Evolutionary conservation across 2,888 invertebrate species (phyloP), one percentile per base, ranked within the genome.

Genomic region (Yponomeuta evonymella): DNA sequence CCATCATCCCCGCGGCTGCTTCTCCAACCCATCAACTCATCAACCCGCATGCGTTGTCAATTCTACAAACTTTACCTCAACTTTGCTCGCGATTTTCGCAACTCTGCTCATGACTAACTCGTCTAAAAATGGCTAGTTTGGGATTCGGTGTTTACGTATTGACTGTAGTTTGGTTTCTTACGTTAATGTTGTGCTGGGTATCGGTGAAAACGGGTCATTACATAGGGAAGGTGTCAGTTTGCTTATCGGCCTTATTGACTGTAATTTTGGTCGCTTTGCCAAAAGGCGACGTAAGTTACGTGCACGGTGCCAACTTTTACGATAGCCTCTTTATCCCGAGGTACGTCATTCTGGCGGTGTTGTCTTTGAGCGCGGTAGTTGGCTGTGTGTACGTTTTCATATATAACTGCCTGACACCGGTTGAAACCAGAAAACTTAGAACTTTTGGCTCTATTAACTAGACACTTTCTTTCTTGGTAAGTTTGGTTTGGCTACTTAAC

Each of bases 121-220:
- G 8, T 69, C 62, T 29, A 36, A 77, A 75, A 76, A 90, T 90
- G 90, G 79, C 81, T 83, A 83, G 80, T 92, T 87, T 95, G 77
- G 95, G 95, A 79, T 86, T 94, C 74, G 95, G 95, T 76, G 90
- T 95, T 73, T 94, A 95, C 81, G 88, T 95, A 76, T 84, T 96
- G 78, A 89, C 94, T 73, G 85, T 93, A 72, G 81, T 95, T 76
- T 96, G 96, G 95, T 90, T 94, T 75, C 77, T 93, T 72, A 94
- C 95, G 51, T 85, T 94, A 63, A 80, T 95, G 76, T 81, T 95
- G 76, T 95, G 95, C 77, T 93, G 95, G 79, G 85, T 95, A 70
- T 94, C 95, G 2, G 86, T 95, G 67, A 93, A 94, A 78, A 94
- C 94, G 64, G 94, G 94, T 74, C 95, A 94, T 83, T 94, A 91